These are phyloP conservation scores for Bugula neritina DNA, from an alignment of 2,888 invertebrate genomes.

Conservation along the genomic window DNA sequence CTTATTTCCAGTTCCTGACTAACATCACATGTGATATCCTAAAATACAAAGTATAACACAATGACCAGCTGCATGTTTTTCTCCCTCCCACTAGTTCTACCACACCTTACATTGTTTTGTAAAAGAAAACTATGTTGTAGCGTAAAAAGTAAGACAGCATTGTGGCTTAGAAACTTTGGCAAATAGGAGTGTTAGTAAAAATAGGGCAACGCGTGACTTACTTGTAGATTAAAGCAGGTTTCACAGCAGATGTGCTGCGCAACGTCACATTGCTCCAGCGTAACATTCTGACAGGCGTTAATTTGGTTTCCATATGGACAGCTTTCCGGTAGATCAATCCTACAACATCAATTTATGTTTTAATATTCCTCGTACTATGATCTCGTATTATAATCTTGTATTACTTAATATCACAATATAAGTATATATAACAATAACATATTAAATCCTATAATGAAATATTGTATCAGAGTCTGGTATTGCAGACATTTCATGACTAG, in stretches of 20 bases:
- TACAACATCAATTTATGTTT: background rate
- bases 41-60: no score
- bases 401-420: no score
- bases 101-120: no score
- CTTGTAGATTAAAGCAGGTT: background rate
- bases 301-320: constrained; percentile 7
- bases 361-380: no score
- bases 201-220: no score
- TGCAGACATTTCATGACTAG: no score
- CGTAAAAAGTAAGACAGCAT: background rate
- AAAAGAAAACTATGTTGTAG: background rate
- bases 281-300: background rate
- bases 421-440: no score
- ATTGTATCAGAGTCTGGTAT: no score
- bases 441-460: no score
- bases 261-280: background rate
- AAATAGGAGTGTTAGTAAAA: background rate
- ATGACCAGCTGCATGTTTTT: no score
- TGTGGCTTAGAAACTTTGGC: background rate
- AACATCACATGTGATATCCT: constrained; percentile 4
- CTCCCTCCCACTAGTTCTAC: no score
- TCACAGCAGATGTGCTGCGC: background rate
- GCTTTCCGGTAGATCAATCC: background rate
- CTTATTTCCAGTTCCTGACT: background rate
- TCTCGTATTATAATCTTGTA: no score